These are phyloP conservation scores for Rhamphomyia laevipes DNA, from an alignment of 2,888 invertebrate genomes.

Conservation along the genomic window DNA sequence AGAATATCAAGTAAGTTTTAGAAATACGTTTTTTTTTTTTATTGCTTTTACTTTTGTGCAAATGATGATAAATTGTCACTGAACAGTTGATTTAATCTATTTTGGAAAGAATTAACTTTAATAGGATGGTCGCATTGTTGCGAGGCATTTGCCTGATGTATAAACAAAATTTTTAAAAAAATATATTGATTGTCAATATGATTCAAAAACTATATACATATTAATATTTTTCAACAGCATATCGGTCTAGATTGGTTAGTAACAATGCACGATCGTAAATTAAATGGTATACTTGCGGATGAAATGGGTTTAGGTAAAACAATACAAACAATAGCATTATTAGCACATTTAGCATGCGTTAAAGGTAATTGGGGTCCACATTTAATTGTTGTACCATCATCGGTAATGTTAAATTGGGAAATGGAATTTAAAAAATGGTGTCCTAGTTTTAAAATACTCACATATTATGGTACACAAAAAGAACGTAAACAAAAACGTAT, in stretches of 20 bases:
- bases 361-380: slow-evolving; percentile 93
- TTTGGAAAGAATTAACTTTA: slow-evolving; percentile 5
- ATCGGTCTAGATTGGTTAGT: slow-evolving; percentile 96
- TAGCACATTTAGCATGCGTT: slow-evolving; percentile 89
- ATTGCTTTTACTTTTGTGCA: not conserved
- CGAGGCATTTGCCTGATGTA: slow-evolving; percentile 12
- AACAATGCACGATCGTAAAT: slow-evolving; percentile 86
- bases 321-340: slow-evolving; percentile 88
- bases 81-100: slow-evolving; percentile 7
- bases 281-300: slow-evolving; percentile 93
- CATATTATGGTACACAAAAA: slow-evolving; percentile 94
- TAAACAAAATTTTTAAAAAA: not conserved
- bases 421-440: slow-evolving; percentile 99
- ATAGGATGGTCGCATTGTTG: not conserved
- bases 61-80: not conserved
- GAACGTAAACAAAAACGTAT: slow-evolving; percentile 84
- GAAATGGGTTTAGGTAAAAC: slow-evolving; percentile 98
- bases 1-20: slow-evolving; percentile 57
- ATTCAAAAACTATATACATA: not conserved
- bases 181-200: not conserved
- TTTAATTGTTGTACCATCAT: slow-evolving; percentile 96
- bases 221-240: slow-evolving; percentile 43
- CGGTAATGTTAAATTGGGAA: slow-evolving; percentile 99
- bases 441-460: slow-evolving; percentile 96
- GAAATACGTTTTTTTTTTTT: not conserved